Conservation (phyloP, 2,888 invertebrate species). For the Eristalis pertinax region DNA sequence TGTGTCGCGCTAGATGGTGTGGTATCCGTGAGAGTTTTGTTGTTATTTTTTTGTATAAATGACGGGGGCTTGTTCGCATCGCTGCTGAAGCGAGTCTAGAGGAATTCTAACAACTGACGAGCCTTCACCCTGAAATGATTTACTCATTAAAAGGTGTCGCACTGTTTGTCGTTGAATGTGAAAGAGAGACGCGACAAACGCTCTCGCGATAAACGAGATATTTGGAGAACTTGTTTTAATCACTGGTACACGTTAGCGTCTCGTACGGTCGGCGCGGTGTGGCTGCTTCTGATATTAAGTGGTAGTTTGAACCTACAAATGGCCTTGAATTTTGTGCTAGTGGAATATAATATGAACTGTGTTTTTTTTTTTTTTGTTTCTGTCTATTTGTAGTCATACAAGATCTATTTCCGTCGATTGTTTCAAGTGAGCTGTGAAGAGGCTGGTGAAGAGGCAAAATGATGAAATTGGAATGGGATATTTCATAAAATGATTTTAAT, state of each 20-base stretch:
- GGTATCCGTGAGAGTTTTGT: not conserved
- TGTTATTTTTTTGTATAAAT: not conserved
- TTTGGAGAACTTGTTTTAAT: conserved; percentile 14
- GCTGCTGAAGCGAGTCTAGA: not conserved
- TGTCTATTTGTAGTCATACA: not conserved
- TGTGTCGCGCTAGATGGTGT: not conserved
- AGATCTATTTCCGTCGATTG: not conserved
- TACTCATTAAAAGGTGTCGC: not conserved
- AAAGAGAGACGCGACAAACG: not conserved
- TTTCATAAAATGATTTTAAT: not conserved
- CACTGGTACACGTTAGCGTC: not conserved
- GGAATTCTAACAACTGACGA: not conserved
- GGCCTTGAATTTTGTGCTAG: conserved; percentile 9
- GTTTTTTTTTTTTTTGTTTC: too few relatives aligned
- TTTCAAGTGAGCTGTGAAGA: not conserved
- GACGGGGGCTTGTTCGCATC: conserved; percentile 10
- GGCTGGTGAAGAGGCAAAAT: too few relatives aligned
- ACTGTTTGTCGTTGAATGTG: not conserved
- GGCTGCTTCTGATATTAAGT: not conserved
- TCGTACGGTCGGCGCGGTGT: not conserved
- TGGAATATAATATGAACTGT: not conserved
- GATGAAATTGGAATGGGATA: not conserved
- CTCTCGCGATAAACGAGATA: not conserved
- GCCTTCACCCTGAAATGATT: conserved; percentile 1
- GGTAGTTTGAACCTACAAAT: conserved; percentile 8